Conservation (phyloP, 1,140 invertebrate genomes). For the Colletes gigas region DNA sequence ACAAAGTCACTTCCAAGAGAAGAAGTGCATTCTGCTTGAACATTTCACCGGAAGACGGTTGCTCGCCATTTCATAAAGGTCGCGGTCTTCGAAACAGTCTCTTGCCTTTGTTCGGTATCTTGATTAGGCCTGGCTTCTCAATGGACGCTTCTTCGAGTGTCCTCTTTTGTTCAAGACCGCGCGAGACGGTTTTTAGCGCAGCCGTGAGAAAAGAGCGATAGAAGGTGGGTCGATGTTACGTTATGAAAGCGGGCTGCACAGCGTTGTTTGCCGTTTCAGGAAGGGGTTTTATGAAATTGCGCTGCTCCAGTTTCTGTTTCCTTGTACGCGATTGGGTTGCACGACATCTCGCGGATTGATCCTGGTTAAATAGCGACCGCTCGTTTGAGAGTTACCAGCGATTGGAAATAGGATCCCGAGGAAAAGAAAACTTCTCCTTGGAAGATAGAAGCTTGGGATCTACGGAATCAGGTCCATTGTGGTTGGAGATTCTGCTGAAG, state of each 20-base stretch:
- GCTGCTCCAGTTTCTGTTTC: conserved; percentile 35
- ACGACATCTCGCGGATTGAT: conserved; percentile 32
- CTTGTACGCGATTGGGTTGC: conserved; percentile 35
- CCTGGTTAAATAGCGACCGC: conserved; percentile 6
- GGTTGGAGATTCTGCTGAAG: too few species aligned
- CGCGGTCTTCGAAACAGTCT: neutral
- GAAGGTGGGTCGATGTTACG: conserved; percentile 38
- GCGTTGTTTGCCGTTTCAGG: conserved; percentile 47
- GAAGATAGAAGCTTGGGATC: too few species aligned
- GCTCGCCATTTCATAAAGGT: neutral
- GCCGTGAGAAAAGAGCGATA: conserved; percentile 2
- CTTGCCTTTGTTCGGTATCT: neutral
- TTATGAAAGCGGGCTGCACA: conserved; percentile 31
- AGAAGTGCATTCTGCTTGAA: too few species aligned
- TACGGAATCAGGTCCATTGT: too few species aligned
- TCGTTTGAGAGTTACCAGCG: too few species aligned
- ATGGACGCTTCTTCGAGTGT: neutral
- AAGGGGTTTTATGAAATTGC: conserved; percentile 48
- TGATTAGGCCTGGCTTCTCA: neutral
- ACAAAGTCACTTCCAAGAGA: too few species aligned
- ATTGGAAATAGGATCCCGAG: neutral
- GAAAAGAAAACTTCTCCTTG: too few species aligned
- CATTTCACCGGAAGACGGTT: neutral
- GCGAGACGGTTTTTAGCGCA: conserved; percentile 6
- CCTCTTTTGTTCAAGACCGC: conserved; percentile 8